Base-by-base conservation (phyloP, 2,888 invertebrate genomes). In the Mesopsocus fuscifrons region DNA sequence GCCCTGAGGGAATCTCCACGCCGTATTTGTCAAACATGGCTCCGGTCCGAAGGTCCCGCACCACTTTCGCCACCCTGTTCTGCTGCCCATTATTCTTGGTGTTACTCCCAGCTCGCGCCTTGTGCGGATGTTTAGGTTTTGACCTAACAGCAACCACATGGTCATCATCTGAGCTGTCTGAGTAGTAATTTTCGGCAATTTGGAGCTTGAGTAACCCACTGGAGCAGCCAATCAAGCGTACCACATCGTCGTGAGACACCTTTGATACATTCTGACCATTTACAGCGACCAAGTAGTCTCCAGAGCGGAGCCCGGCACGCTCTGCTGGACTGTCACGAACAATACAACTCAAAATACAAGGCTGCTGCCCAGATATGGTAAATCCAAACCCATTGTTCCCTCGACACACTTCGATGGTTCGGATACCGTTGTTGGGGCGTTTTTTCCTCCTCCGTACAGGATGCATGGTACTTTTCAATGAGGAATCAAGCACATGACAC, bases 351-450 rank as follows among this genome's bases (percentile, higher is more conserved):
- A 95, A 70, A 48, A 92, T 84, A 59, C 94, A 95, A 1, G 95
- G 94, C 56, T 89, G 81, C 59, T 95, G 92, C 2, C 94, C 94
- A 2, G 92, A 91, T 56, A 95, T 92, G 17, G 94, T 95, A 58
- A 95, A 95, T n/a, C 95, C 94, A 59, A 89, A 95, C 6, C 94
- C 94, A 54, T 82, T 83, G 46, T 74, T 71, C 2, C 92, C 89
- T 48, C 92, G 69, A 6, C 75, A 71, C 33, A 94, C 77, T 54
- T 92, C 85, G 43, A 92, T 82, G 23, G 80, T 77, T 49, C 83
- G 72, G 48, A 84, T 76, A 30, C 82, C 77, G 56, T 76, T 77
- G 54, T 75, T 74, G 16, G 74, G 71, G 41, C 77, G 66, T 61
- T 77, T 77, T 63, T 77, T 78, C 47, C 77, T 65, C 46, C 77